Evolutionary conservation across 2,797 vertebrate genomes (phyloP).

Genomic region (Chaetodon trifasciatus): DNA sequence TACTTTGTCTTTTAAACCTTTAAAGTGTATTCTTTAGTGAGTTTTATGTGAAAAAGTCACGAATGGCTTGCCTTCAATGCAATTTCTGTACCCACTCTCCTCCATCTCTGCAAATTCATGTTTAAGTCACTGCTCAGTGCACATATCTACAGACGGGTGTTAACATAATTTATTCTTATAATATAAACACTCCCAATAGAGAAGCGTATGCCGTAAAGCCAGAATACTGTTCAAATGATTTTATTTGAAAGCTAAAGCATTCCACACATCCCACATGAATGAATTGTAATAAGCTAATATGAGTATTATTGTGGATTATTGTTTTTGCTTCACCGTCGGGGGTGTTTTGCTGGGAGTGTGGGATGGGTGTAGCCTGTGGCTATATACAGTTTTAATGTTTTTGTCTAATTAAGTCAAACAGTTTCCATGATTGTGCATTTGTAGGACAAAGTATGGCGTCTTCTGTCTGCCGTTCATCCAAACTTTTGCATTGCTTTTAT

Average conservation of each 20-base stretch:
- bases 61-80: neutral
- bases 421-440: constrained; percentile 21
- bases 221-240: constrained; percentile 56
- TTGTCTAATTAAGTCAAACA: constrained; percentile 31
- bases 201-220: constrained; percentile 22
- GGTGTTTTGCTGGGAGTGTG: constrained; percentile 32
- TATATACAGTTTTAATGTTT: constrained; percentile 32
- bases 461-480: constrained; percentile 27
- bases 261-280: constrained; percentile 59
- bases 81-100: neutral
- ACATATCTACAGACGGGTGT: constrained; percentile 27
- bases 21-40: neutral
- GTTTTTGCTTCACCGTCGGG: constrained; percentile 11
- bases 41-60: neutral
- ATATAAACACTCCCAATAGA: constrained; percentile 34
- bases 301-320: constrained; percentile 54
- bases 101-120: neutral
- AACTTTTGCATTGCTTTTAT: neutral
- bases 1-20: neutral
- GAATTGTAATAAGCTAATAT: constrained; percentile 61
- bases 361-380: constrained; percentile 21
- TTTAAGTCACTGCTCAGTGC: constrained; percentile 16
- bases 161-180: constrained; percentile 25
- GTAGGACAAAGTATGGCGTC: constrained; percentile 17
- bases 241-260: constrained; percentile 52